phyloP scores from a whole-genome alignment of 2,797 vertebrate species.

The Megalops cyprinoides region DNA sequence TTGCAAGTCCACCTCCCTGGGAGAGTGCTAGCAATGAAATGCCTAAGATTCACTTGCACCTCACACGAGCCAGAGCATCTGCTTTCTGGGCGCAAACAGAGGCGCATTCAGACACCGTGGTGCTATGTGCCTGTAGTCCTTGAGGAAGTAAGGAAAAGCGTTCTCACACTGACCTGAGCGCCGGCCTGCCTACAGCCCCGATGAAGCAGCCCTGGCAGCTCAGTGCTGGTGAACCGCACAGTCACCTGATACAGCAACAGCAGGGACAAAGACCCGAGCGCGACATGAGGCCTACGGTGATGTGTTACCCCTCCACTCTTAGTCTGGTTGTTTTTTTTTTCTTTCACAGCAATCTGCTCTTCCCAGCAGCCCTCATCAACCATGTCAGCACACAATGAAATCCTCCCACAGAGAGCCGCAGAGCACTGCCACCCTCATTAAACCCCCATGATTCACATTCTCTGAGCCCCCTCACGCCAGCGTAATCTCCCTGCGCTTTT shows the following conservation, averaged over 20 bases:
- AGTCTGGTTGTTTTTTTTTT: neutral
- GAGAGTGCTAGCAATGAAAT: too few species aligned
- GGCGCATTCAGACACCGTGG: too few species aligned
- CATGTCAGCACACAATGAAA: slow-evolving; percentile 7
- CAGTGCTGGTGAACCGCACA: neutral
- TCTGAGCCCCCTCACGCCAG: neutral
- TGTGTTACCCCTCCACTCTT: neutral
- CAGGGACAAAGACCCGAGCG: neutral
- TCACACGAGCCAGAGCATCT: too few species aligned
- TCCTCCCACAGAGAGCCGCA: neutral
- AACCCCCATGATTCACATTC: neutral
- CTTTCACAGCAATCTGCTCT: slow-evolving; percentile 16
- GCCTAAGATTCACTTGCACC: too few species aligned
- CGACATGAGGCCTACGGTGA: neutral
- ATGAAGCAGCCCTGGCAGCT: too few species aligned
- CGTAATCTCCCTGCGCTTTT: neutral
- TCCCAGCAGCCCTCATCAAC: slow-evolving; percentile 11
- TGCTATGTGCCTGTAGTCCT: neutral
- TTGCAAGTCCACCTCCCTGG: too few species aligned
- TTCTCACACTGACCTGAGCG: too few species aligned
- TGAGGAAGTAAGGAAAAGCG: neutral
- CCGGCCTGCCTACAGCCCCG: too few species aligned
- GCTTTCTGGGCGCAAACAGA: too few species aligned
- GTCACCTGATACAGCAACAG: too few species aligned
- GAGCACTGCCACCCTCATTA: neutral